Evolutionary conservation across 2,888 invertebrate species (phyloP).

Genomic region (Mythimna lalbum): DNA sequence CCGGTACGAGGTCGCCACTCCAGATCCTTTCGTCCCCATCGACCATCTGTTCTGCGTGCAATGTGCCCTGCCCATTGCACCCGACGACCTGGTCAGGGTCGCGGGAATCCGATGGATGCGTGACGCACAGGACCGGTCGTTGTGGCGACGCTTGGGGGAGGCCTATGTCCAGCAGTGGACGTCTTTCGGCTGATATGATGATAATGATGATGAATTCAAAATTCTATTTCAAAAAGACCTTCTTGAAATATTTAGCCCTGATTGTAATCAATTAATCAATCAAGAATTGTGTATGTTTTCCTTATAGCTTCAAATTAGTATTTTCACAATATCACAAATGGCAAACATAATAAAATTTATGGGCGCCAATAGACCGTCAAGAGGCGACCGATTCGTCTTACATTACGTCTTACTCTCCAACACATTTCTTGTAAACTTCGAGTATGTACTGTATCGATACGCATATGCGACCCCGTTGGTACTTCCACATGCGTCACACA

Average conservation of each 20-base stretch:
- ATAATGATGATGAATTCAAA: too few species aligned
- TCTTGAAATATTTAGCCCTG: neutral
- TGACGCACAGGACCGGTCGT: too few species aligned
- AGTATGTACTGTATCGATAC: neutral
- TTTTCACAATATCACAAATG: neutral
- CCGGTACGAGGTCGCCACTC: too few species aligned
- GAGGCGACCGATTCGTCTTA: neutral
- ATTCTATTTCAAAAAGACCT: slow-evolving; percentile 7
- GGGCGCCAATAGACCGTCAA: neutral
- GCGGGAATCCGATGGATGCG: too few species aligned
- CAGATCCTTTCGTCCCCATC: too few species aligned
- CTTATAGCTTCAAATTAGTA: slow-evolving; percentile 2
- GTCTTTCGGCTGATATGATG: too few species aligned
- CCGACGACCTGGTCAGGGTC: too few species aligned
- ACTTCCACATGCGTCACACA: slow-evolving; percentile 31
- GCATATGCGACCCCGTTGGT: slow-evolving; percentile 15
- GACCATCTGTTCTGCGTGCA: too few species aligned
- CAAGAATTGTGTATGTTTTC: slow-evolving; percentile 4
- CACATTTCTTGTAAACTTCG: neutral
- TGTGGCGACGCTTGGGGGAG: too few species aligned
- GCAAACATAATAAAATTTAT: neutral
- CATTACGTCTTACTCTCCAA: too few species aligned
- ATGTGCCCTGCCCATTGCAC: too few species aligned
- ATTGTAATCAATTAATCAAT: slow-evolving; percentile 17
- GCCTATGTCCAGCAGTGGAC: too few species aligned